Evolutionary conservation across 2,797 vertebrate species (phyloP), one percentile per base, ranked within the genome.

Genomic region (Syngnathus rostellatus): DNA sequence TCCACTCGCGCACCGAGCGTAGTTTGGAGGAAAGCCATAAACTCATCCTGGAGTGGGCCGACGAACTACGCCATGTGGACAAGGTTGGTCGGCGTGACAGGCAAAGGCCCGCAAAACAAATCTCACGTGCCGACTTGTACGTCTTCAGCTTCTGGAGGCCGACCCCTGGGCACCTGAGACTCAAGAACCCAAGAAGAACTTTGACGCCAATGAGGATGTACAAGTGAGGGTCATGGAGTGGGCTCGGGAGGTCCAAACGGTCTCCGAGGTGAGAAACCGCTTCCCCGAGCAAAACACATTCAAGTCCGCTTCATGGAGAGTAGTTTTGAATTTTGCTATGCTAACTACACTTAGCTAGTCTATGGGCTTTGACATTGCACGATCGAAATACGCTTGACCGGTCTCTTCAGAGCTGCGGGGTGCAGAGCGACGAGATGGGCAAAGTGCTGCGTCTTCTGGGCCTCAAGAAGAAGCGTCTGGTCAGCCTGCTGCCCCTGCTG

Each of bases 11-110:
- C 0, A 46, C 68, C 0, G 86, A 87, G 59, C 84, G 82, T 62
- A 90, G 89, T 21, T 79, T 92, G 0, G 88, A 90, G 62, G 88
- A 92, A 79, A 90, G 90, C 79, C 83, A 86, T 37, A 91, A 88
- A 25, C 77, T 92, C 66, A 92, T 92, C 76, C 68, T 89, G 75
- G 82, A 83, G 71, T 92, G 91, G 91, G 88, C 89, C 0, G 72
- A 79, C 0, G 91, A 92, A 62, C 90, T 92, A 39, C 77, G 67
- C 37, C 86, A 80, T 1, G 81, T 89, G 0, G 85, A 91, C 70
- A 73, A 73, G 83, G 91, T 91, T 19, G 59, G 74, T 9, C 31
- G 2, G 38, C 17, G 25, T 64, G 31, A 50, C 1, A 5, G 8
- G 5, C 4, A 8, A n/a, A 16, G 14, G n/a, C 6, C 21, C 45